These are phyloP conservation scores for Musca vetustissima DNA, from an alignment of 1,140 invertebrate genomes.

Conservation along the genomic window DNA sequence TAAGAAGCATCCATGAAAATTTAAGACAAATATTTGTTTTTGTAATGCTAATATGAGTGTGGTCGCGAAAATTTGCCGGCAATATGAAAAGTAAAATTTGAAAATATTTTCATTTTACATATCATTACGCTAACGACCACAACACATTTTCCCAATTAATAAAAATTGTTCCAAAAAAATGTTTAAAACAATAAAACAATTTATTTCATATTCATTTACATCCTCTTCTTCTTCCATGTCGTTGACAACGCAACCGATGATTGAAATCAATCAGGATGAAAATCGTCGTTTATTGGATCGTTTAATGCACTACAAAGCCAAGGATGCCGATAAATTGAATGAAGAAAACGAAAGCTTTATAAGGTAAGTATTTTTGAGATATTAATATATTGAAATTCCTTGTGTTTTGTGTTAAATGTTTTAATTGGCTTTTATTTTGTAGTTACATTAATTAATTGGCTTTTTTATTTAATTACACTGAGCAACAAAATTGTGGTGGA, in stretches of 20 bases:
- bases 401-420: slow-evolving; percentile 22
- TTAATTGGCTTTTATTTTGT: not conserved
- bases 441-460: no score
- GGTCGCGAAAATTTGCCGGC: no score
- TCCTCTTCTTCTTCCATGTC: slow-evolving; percentile 3
- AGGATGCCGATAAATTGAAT: slow-evolving; percentile 92
- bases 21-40: no score
- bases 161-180: not conserved
- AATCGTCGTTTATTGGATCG: slow-evolving; percentile 84
- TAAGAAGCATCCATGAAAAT: no score
- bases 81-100: no score
- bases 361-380: slow-evolving; percentile 64
- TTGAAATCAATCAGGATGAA: slow-evolving; percentile 72
- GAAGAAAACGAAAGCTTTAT: slow-evolving; percentile 91
- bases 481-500: no score
- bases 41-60: no score
- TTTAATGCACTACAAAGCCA: slow-evolving; percentile 87
- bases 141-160: not conserved
- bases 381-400: not conserved
- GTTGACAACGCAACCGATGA: not conserved
- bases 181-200: slow-evolving; percentile 20
- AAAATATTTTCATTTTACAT: no score
- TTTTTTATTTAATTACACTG: no score
- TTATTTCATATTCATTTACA: slow-evolving; percentile 25
- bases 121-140: not conserved